Base-by-base conservation (phyloP, 1,140 invertebrate genomes). In the Dreissena polymorpha region DNA sequence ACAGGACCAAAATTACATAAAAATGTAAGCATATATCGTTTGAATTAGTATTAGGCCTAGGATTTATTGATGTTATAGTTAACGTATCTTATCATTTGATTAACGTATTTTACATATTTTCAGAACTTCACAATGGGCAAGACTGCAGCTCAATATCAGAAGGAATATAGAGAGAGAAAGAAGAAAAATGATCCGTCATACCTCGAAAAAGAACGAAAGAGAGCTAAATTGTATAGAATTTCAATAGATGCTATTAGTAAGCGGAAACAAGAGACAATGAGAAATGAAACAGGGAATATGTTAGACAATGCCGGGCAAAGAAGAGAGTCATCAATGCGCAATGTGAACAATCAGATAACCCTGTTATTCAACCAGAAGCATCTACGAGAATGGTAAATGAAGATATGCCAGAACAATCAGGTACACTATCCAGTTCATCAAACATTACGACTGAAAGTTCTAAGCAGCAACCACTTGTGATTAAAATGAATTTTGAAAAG, bases 141-240 rank as follows among this genome's bases (percentile, higher is more conserved):
- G 64, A 67, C 64, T 16, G 10, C 12, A n/a, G 64, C 64, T 67
- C 12, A 67, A 67, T 67, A 67, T 67, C 64, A 67, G 21, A 67
- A 67, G 25, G 64, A 12, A 67, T 67, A 67, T 25, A 67, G 64
- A 67, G 64, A 67, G 23, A 16, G 64, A 10, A 67, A 67, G 64
- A 67, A 67, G 25, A 23, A 16, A 67, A 25, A 14, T 16, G 64
- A 67, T 25, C 16, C 16, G 23, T 10, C 16, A 12, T 67, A n/a
- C 25, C 64, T 25, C 10, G 16, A 16, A 67, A 67, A 67, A 67
- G 64, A 67, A 23, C 16, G 64, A 10, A 10, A 10, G 12, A 67
- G 64, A 67, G 10, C 25, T 25, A 67, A 67, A 67, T 16, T 10
- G 21, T 13, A 67, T 23, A 67, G 64, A 67, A 67, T n/a, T 14